Evolutionary conservation across 1,140 invertebrate species (phyloP), one percentile per base, ranked within the genome.

Genomic region (Ganaspis sp.): DNA sequence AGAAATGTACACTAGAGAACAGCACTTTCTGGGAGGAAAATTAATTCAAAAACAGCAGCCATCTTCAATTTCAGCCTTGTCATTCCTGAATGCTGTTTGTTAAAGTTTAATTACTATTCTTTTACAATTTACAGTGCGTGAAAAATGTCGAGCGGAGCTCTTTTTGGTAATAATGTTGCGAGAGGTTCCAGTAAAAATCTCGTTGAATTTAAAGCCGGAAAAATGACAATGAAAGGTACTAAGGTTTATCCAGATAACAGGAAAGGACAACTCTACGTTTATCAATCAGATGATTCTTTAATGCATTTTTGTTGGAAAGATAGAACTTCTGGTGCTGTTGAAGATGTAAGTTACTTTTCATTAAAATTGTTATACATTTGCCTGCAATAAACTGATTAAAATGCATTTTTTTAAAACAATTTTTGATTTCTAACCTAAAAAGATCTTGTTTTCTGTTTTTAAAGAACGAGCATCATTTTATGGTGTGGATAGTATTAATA

Each of bases 261-360:
- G 82, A 99, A 99, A 91, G 98, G 98, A 12, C 90, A 97, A 21
- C 92, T 99, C 1, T 99, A 98, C 89, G 94, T 99, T 74, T 97
- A 98, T 88, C 98, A 99, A 87, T 96, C 97, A 23, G 98, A 99
- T 78, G 99, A 99, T 91, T 96, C 97, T 9, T 92, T 99, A 23
- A 98, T 98, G 95, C 98, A 99, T 92, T 98, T 99, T 86, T 99
- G 97, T 90, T 99, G 98, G 98, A 99, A 99, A 92, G 98, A 99
- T 91, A 93, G 98, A 49, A 94, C 94, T 45, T 94, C 94, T 58
- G 95, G 95, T 72, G 92, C 92, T 15, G 92, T 95, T 40, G 96
- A 96, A 92, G 95, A 97, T 92, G 96, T 96, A 90, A 34, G 29
- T 34, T 34, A 76, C 70, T 71, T 70, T 70, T 8, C n/a, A n/a